Evolutionary conservation across 2,888 invertebrate genomes (phyloP).

Genomic region (Conistra vaccinii): DNA sequence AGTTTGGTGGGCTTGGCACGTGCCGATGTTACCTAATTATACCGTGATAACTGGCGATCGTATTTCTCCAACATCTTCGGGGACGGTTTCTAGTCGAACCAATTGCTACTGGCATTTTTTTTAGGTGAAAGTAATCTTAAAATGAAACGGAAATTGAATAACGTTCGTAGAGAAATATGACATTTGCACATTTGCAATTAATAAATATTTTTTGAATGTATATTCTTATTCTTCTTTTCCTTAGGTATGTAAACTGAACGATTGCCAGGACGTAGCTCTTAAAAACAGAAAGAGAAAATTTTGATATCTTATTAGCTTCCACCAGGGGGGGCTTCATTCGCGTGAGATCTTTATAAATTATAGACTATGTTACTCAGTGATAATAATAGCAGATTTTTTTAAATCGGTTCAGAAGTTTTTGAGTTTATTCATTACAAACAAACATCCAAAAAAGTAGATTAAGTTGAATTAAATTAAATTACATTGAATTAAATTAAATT

Average conservation of each 20-base stretch:
- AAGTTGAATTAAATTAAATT: too few species aligned
- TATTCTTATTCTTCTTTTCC: background rate
- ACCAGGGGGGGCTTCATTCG: too few species aligned
- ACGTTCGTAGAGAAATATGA: background rate
- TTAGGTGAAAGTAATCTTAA: background rate
- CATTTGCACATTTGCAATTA: too few species aligned
- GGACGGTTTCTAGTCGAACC: background rate
- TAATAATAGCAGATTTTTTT: too few species aligned
- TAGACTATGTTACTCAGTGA: too few species aligned
- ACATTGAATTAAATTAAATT: too few species aligned
- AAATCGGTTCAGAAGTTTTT: too few species aligned
- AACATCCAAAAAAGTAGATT: too few species aligned
- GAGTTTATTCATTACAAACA: too few species aligned
- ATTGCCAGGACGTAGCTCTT: background rate
- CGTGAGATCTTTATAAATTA: too few species aligned
- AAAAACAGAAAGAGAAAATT: background rate
- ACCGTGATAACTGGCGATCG: background rate
- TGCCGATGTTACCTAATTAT: constrained; percentile 24
- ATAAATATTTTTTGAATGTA: background rate
- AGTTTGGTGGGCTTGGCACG: constrained; percentile 55
- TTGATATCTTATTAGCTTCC: too few species aligned
- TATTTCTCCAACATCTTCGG: background rate
- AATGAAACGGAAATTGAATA: too few species aligned
- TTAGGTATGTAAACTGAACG: background rate
- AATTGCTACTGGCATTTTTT: background rate